Evolutionary conservation across 2,797 vertebrate genomes (phyloP).

Genomic region (Sebastes nivosus): DNA sequence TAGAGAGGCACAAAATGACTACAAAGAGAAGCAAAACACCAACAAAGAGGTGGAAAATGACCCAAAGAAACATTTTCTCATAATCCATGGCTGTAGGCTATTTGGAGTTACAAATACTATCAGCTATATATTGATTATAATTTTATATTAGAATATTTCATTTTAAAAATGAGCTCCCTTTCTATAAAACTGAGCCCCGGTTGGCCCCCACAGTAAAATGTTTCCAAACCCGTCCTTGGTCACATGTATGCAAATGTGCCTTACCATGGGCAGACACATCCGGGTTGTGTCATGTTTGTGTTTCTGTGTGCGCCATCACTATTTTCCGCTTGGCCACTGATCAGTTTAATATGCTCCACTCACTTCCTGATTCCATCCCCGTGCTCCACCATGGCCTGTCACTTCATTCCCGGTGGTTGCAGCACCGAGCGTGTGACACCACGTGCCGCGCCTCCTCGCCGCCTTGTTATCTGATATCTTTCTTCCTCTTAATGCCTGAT

Average conservation of each 20-base stretch:
- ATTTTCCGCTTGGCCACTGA: conserved; percentile 58
- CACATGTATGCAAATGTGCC: not conserved
- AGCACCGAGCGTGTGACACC: conserved; percentile 22
- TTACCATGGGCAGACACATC: not conserved
- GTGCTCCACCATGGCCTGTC: conserved; percentile 38
- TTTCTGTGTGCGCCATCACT: not conserved
- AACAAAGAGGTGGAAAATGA: no score
- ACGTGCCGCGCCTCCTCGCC: not conserved
- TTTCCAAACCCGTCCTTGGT: not conserved
- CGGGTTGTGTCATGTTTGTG: conserved; percentile 18
- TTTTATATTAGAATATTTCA: not conserved
- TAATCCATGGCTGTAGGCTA: not conserved
- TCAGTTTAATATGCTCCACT: conserved; percentile 60
- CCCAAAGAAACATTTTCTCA: not conserved
- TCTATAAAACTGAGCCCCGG: not conserved
- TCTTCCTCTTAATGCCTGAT: conserved; percentile 54
- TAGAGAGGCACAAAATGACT: not conserved
- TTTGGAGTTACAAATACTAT: not conserved
- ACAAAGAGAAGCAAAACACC: no score
- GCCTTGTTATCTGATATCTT: conserved; percentile 64
- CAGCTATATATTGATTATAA: not conserved
- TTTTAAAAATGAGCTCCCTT: not conserved
- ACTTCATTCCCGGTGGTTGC: conserved; percentile 50
- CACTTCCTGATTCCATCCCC: conserved; percentile 50
- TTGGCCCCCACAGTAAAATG: not conserved